Conservation (phyloP, 2,888 invertebrate genomes). For the Hanleya hanleyi region DNA sequence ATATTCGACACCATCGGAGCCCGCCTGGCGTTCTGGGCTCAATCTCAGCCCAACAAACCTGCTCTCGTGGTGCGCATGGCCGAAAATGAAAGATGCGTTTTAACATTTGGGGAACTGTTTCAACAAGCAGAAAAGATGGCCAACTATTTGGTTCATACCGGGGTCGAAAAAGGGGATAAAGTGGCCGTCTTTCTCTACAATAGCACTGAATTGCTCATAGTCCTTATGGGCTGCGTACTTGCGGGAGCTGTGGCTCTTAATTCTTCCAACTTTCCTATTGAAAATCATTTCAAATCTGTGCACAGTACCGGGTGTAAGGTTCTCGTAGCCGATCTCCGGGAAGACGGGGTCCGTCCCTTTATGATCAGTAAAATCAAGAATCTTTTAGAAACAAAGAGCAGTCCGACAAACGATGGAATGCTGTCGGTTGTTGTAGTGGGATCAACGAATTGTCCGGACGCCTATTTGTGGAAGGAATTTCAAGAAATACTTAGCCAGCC, state of each 20-base stretch:
- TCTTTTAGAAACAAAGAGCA: no score
- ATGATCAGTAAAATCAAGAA: neutral
- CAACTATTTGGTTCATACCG: neutral
- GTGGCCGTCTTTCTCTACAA: conserved; percentile 9
- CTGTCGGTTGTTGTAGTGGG: neutral
- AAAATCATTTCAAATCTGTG: neutral
- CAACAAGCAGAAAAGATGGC: neutral
- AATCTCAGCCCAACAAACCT: conserved; percentile 9
- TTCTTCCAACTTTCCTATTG: neutral
- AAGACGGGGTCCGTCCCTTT: neutral
- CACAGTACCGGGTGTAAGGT: neutral
- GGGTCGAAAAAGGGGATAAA: neutral
- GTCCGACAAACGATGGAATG: neutral
- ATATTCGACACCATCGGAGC: neutral
- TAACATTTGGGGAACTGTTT: conserved; percentile 13
- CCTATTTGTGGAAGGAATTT: neutral
- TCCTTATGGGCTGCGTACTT: neutral
- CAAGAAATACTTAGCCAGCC: neutral
- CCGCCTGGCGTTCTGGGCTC: neutral
- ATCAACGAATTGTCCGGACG: no score
- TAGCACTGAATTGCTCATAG: neutral
- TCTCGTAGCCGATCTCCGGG: neutral
- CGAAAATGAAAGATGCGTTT: neutral
- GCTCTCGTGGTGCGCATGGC: neutral
- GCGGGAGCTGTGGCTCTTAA: neutral